phyloP scores from a whole-genome alignment of 2,113 vertebrate genomes.

The Eretmochelys imbricata region DNA sequence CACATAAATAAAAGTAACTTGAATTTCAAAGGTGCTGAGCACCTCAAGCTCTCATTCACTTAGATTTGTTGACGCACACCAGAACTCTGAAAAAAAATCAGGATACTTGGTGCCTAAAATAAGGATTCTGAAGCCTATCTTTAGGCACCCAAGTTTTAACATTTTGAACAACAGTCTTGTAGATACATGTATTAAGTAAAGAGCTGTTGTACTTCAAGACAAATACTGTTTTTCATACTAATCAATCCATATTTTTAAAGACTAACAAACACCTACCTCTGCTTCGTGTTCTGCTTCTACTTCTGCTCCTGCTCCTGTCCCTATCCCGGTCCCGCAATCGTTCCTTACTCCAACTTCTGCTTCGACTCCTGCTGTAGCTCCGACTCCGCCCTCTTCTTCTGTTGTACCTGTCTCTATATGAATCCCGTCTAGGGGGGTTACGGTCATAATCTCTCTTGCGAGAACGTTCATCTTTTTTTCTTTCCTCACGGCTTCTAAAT shows the following conservation, averaged over 20 bases:
- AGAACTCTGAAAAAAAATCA: not conserved
- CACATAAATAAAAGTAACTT: not conserved
- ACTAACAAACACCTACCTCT: conserved; percentile 79
- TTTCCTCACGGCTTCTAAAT: conserved; percentile 92
- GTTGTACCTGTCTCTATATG: conserved; percentile 95
- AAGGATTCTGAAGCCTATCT: not conserved
- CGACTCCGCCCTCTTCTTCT: conserved; percentile 92
- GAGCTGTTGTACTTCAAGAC: not conserved
- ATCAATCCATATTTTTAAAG: conserved; percentile 51
- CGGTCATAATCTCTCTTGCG: conserved; percentile 96
- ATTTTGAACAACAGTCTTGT: not conserved
- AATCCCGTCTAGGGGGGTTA: conserved; percentile 91
- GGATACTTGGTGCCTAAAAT: not conserved
- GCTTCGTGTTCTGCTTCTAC: conserved; percentile 87
- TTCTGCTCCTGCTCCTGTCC: conserved; percentile 87
- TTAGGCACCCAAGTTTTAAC: not conserved
- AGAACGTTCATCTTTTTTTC: conserved; percentile 95
- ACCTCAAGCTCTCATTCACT: not conserved
- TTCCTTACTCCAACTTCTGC: conserved; percentile 96
- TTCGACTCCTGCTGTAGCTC: conserved; percentile 94
- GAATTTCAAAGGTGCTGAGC: not conserved
- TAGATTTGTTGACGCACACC: not conserved
- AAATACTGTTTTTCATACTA: not conserved
- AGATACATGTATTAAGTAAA: not conserved
- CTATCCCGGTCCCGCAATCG: conserved; percentile 89